These are phyloP conservation scores for Frieseomelitta varia DNA, from an alignment of 1,140 invertebrate genomes.

Conservation along the genomic window DNA sequence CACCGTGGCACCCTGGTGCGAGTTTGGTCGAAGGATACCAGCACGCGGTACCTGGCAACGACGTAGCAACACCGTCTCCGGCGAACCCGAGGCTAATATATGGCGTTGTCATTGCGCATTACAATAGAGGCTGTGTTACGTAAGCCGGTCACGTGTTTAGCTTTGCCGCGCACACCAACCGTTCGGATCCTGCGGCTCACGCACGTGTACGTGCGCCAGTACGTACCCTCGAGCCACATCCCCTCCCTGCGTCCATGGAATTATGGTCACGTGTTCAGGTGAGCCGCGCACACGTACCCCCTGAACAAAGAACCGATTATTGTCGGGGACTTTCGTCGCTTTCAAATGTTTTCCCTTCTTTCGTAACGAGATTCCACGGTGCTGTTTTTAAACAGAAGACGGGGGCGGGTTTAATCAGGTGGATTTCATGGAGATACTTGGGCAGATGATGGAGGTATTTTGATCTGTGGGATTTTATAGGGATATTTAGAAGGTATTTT, in stretches of 20 bases:
- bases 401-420: too few species aligned
- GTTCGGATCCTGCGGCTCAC: slow-evolving; percentile 46
- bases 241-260: slow-evolving; percentile 9
- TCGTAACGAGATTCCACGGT: background rate
- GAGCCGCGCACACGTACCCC: background rate
- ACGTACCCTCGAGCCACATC: background rate
- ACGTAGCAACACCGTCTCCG: slow-evolving; percentile 52
- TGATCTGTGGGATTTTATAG: too few species aligned
- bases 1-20: background rate
- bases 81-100: slow-evolving; percentile 61
- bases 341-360: background rate
- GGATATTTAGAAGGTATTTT: too few species aligned
- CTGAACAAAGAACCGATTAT: background rate
- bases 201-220: slow-evolving; percentile 57
- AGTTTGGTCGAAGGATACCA: slow-evolving; percentile 12
- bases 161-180: slow-evolving; percentile 44
- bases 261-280: slow-evolving; percentile 64
- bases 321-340: background rate
- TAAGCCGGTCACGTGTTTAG: slow-evolving; percentile 69
- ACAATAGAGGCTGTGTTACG: slow-evolving; percentile 64
- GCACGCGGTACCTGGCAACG: slow-evolving; percentile 33
- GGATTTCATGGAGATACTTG: too few species aligned
- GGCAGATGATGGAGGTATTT: too few species aligned
- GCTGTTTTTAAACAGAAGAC: too few species aligned
- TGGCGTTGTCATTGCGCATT: slow-evolving; percentile 65